Base-by-base conservation (phyloP, 2,113 vertebrate genomes). In the Ciconia stormi region DNA sequence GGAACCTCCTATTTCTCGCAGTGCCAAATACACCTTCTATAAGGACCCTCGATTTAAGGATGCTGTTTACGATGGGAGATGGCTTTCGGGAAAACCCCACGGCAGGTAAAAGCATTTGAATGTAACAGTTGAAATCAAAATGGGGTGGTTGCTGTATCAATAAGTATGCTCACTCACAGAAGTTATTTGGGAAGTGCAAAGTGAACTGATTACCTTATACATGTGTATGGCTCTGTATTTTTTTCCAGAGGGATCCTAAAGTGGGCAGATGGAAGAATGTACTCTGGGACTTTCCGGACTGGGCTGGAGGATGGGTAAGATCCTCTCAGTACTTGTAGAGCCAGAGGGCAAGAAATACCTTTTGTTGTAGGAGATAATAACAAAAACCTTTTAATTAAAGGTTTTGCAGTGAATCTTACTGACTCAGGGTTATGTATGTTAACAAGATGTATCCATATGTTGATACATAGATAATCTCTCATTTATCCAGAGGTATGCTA, bases 281-380 rank as follows among this genome's bases (percentile, higher is more conserved):
- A 99, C 97, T 99, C 98, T 1, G 99, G 99, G 38, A 97, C 97
- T n/a, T 99, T 99, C 96, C 99, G 98, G 86, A 99, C 99, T 58
- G 99, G 99, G 42, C 95, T 99, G 91, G 99, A 99, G 94, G 99
- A 99, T 73, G 99, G 99, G 99, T 99, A 97, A 97, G 98, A 82
- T 40, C 30, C 7, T 50, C 13, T 50, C 15, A 7, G 22, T 82
- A 12, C 13, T 69, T 81, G 11, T 46, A 26, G 49, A 88, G 74
- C 23, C 12, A 71, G 26, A 49, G n/a, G 30, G 32, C 65, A 87
- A 85, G 38, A 89, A 78, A 49, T n/a, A 71, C 7, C 11, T 78
- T 34, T 38, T 69, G 26, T 52, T 80, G 27, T 47, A 59, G 44
- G n/a, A 76, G 23, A 47, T 49, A 69, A 62, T 6, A 79, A 26